Evolutionary conservation across 2,888 invertebrate species (phyloP).

Genomic region (Himalopsyche tibetana): DNA sequence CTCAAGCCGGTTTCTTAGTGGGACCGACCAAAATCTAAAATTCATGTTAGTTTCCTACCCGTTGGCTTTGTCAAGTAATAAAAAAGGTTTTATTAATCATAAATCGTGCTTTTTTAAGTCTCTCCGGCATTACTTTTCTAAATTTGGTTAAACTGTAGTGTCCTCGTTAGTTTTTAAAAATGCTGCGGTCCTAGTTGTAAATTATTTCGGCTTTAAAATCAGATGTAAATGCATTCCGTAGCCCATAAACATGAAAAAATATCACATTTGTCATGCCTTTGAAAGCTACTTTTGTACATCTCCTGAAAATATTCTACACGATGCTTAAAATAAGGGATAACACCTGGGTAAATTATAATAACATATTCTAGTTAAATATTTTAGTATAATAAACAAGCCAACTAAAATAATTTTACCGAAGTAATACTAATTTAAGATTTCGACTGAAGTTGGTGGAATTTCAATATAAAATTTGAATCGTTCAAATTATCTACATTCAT

Average conservation of each 20-base stretch:
- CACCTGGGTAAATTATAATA: no score
- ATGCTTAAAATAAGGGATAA: not conserved
- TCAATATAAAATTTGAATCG: no score
- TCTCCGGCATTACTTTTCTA: conserved; percentile 49
- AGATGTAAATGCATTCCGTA: conserved; percentile 62
- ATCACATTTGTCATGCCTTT: conserved; percentile 42
- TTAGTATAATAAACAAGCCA: no score
- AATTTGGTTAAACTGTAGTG: conserved; percentile 60
- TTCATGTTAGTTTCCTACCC: conserved; percentile 17
- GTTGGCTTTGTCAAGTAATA: conserved; percentile 57
- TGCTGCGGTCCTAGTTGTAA: conserved; percentile 62
- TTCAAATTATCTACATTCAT: no score
- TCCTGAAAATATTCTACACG: conserved; percentile 5
- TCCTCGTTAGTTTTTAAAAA: conserved; percentile 64
- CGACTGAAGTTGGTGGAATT: no score
- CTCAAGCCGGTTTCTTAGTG: not conserved
- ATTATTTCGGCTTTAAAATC: conserved; percentile 63
- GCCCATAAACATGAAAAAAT: conserved; percentile 41
- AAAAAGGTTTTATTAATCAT: conserved; percentile 63
- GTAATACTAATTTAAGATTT: no score
- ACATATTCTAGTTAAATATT: no score
- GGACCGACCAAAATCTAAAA: not conserved
- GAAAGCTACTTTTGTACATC: not conserved
- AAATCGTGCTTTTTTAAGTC: conserved; percentile 59
- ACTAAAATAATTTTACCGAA: no score